phyloP scores from a whole-genome alignment of 2,888 invertebrate genomes.

The Latrodectus elegans region DNA sequence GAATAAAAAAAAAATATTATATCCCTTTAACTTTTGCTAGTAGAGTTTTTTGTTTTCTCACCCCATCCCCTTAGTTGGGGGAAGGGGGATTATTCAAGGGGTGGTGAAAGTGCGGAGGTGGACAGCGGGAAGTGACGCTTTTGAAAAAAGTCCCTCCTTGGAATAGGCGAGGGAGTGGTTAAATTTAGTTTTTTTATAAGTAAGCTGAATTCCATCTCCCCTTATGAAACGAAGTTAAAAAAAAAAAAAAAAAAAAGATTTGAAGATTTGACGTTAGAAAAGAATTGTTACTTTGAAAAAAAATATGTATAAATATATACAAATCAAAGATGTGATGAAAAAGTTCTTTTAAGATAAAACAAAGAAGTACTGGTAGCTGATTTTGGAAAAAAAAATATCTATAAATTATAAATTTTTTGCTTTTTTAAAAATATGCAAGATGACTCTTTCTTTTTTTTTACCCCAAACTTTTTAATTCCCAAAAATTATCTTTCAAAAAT shows the following conservation, averaged over 20 bases:
- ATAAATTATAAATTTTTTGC: neutral
- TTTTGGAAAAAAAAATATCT: neutral
- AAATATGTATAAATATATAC: slow-evolving; percentile 1
- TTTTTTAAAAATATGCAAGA: neutral
- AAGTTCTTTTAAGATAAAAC: neutral
- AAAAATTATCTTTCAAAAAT: too few relatives aligned
- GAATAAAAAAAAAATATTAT: neutral
- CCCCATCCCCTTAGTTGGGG: neutral
- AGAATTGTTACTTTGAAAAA: neutral
- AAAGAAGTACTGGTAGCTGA: neutral
- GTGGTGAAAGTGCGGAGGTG: neutral
- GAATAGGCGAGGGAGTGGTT: neutral
- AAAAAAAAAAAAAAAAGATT: neutral
- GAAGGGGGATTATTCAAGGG: neutral
- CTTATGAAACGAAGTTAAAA: neutral
- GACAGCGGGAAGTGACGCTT: neutral
- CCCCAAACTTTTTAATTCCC: neutral
- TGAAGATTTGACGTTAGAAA: neutral
- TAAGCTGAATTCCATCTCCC: neutral
- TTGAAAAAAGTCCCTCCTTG: neutral
- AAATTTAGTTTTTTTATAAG: neutral
- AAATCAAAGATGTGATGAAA: neutral
- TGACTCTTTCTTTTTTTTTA: neutral
- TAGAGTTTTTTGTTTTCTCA: slow-evolving; percentile 18
- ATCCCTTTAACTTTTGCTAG: slow-evolving; percentile 47